Percentiles rank a stretch among this genome's conserved stretches.
Conservation (phyloP, 2,797 vertebrate genomes). For the Scyliorhinus canicula region DNA sequence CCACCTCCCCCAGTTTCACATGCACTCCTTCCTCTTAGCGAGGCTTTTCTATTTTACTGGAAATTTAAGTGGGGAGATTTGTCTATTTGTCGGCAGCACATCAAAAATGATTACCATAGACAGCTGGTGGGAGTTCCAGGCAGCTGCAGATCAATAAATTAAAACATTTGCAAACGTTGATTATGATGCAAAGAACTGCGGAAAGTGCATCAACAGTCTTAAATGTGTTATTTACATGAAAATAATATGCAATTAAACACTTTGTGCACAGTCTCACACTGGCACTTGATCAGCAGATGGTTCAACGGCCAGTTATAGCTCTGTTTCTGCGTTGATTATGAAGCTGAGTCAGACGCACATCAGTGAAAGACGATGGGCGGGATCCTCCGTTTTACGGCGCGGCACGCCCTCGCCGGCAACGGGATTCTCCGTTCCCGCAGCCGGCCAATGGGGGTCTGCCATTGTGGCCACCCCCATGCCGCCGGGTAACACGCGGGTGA, state of each 20-base stretch:
- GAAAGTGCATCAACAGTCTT: not conserved
- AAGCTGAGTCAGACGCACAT: not conserved
- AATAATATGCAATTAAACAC: not conserved
- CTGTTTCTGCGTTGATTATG: not conserved
- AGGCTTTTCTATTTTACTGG: not conserved
- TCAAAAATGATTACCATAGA: not conserved
- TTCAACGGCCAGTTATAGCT: not conserved
- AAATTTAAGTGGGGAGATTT: not conserved
- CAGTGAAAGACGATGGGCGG: not conserved
- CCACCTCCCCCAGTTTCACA: not conserved
- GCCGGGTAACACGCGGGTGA: too few relatives aligned
- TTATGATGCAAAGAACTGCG: not conserved
- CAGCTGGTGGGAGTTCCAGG: not conserved
- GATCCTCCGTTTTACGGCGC: too few relatives aligned
- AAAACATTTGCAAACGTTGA: not conserved
- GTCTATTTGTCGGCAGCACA: not conserved
- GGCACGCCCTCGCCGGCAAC: too few relatives aligned
- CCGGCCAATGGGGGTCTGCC: too few relatives aligned
- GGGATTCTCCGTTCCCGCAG: too few relatives aligned
- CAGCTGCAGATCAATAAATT: not conserved
- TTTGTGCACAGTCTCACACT: not conserved
- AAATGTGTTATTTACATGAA: constrained; percentile 3
- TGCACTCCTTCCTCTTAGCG: not conserved
- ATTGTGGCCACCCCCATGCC: too few relatives aligned
- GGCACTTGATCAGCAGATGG: not conserved